Conservation (phyloP, 1,140 invertebrate genomes). For the Hydropsyche tenuis region DNA sequence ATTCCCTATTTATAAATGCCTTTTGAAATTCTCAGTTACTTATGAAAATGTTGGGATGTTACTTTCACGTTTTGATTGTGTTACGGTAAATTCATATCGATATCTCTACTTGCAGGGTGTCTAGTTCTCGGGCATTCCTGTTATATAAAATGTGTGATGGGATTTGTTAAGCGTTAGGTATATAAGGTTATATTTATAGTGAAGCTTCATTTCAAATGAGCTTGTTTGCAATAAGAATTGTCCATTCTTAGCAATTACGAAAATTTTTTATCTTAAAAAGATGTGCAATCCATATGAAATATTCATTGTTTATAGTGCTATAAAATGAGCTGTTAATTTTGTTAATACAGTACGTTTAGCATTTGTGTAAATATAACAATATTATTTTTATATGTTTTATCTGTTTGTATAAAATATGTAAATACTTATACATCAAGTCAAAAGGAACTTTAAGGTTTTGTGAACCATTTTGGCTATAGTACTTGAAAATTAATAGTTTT, state of each 20-base stretch:
- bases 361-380: slow-evolving; percentile 46
- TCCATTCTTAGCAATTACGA: slow-evolving; percentile 44
- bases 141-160: neutral
- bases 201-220: slow-evolving; percentile 45
- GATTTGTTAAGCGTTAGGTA: slow-evolving; percentile 5
- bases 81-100: slow-evolving; percentile 4
- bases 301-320: slow-evolving; percentile 19
- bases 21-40: neutral
- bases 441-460: neutral
- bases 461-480: neutral
- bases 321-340: slow-evolving; percentile 28
- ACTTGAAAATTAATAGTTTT: neutral
- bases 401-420: slow-evolving; percentile 35
- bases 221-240: slow-evolving; percentile 48
- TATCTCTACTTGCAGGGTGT: neutral
- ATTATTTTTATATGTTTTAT: slow-evolving; percentile 44
- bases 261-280: slow-evolving; percentile 42
- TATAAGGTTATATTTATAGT: neutral
- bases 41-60: neutral
- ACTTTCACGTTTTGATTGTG: neutral
- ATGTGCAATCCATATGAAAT: slow-evolving; percentile 44
- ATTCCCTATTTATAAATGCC: slow-evolving; percentile 10
- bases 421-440: slow-evolving; percentile 16
- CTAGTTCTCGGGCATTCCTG: neutral
- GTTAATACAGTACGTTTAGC: slow-evolving; percentile 38